Base-by-base conservation (phyloP, 64 coral and sea anemone species). In the Montipora cactus region DNA sequence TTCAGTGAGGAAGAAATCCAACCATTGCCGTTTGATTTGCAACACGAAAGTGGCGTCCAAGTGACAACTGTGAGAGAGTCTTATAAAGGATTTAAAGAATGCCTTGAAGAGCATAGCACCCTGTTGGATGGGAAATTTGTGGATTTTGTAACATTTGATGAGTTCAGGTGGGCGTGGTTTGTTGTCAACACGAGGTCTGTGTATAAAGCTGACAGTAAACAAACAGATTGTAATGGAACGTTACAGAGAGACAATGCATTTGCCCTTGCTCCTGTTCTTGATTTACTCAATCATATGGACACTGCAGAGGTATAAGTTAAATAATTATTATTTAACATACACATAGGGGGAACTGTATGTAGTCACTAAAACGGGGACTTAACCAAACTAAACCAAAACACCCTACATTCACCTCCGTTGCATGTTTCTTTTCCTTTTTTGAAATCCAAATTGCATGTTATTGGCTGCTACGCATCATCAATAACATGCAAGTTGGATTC, bases 131-230 rank as follows among this genome's bases (percentile, higher is more conserved):
- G 22, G 51, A 49, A 80, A 21, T 83, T 81, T 90, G 9, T 77
- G 2, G 72, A 84, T 3, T 44, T 22, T 5, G 62, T 98, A 9
- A 89, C 78, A 52, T 78, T 95, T 74, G 96, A 98, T 2, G 80
- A 84, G 70, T 98, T 89, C 69, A 95, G 59, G 51, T 98, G 96
- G 96, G 92, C 93, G 7, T 98, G 96, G 96, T 95, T 75, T 95
- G 89, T 98, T 22, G 93, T 95, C 2, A 97, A 97, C 48, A 97
- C 96, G 28, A 83, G 96, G 45, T 97, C 96, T 74, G 96, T 97
- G 13, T 97, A 92, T 48, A 87, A 84, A 77, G 21, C 50, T 0
- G 7, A 18, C 72, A 50, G 19, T 4, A 46, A 48, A 19, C 5
- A 11, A 14, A 22, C 66, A 44, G 58, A 9, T 81, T 83, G 67